These are phyloP conservation scores for Phenacoccus solenopsis DNA, from an alignment of 1,140 invertebrate genomes.

Conservation along the genomic window DNA sequence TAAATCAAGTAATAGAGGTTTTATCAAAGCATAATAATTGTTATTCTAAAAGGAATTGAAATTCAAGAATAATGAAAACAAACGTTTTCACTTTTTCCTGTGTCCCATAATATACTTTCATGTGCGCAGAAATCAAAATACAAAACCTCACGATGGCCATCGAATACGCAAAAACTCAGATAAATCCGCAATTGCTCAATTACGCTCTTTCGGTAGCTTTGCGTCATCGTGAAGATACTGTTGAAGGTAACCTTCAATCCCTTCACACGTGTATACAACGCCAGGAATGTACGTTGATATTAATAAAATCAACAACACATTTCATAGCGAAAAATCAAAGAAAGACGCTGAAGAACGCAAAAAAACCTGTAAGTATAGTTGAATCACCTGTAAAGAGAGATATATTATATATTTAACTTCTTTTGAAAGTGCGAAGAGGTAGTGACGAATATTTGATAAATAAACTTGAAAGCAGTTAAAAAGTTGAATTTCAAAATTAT, in stretches of 20 bases:
- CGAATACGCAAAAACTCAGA: neutral
- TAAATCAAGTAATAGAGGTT: neutral
- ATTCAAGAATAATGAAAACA: neutral
- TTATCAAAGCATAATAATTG: neutral
- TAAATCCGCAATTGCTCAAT: neutral
- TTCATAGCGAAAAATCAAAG: neutral
- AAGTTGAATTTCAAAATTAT: too few species aligned
- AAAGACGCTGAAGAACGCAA: neutral
- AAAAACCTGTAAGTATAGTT: neutral
- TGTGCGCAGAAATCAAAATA: neutral
- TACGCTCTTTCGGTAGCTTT: neutral
- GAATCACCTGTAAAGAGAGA: neutral
- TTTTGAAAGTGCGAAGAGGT: neutral
- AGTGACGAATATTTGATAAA: neutral
- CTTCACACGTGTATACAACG: neutral
- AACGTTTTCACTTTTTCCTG: neutral
- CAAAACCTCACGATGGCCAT: neutral
- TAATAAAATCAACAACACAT: neutral
- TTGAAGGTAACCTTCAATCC: neutral
- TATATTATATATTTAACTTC: neutral
- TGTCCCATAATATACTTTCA: neutral
- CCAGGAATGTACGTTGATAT: neutral
- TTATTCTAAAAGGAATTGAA: neutral
- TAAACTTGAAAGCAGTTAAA: too few species aligned
- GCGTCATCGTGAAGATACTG: neutral